Evolutionary conservation across 2,113 vertebrate genomes (phyloP).

Genomic region (Elgaria multicarinata): DNA sequence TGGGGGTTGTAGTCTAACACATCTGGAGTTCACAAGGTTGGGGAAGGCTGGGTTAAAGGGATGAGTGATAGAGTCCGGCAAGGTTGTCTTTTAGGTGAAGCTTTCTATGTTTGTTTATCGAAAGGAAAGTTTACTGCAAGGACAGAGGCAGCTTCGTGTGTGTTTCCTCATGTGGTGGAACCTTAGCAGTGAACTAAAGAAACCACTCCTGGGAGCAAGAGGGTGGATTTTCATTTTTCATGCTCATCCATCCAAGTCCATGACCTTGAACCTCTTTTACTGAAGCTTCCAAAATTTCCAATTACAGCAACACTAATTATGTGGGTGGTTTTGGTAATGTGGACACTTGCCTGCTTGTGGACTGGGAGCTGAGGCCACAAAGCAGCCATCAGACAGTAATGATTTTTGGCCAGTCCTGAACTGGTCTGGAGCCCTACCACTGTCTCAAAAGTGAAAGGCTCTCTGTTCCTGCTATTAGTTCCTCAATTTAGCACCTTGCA

Average conservation of each 20-base stretch:
- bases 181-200: slow-evolving; percentile 36
- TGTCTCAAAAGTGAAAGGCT: slow-evolving; percentile 47
- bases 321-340: slow-evolving; percentile 50
- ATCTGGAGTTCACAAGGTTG: no score
- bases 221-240: slow-evolving; percentile 33
- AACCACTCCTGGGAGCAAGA: slow-evolving; percentile 28
- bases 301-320: slow-evolving; percentile 53
- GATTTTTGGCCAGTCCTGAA: slow-evolving; percentile 48
- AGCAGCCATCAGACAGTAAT: slow-evolving; percentile 18
- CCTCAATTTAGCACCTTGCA: not conserved
- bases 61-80: not conserved
- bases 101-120: slow-evolving; percentile 31
- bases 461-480: slow-evolving; percentile 32
- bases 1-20: no score
- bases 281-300: slow-evolving; percentile 35
- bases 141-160: slow-evolving; percentile 5
- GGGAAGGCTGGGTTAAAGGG: no score
- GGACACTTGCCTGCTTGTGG: slow-evolving; percentile 46
- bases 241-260: slow-evolving; percentile 15
- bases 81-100: slow-evolving; percentile 37
- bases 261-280: slow-evolving; percentile 35
- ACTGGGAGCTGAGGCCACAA: not conserved
- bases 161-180: slow-evolving; percentile 21
- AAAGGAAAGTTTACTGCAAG: slow-evolving; percentile 33
- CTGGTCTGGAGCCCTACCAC: slow-evolving; percentile 44